phyloP scores from a whole-genome alignment of 1,140 invertebrate genomes.

The Orius insidiosus region DNA sequence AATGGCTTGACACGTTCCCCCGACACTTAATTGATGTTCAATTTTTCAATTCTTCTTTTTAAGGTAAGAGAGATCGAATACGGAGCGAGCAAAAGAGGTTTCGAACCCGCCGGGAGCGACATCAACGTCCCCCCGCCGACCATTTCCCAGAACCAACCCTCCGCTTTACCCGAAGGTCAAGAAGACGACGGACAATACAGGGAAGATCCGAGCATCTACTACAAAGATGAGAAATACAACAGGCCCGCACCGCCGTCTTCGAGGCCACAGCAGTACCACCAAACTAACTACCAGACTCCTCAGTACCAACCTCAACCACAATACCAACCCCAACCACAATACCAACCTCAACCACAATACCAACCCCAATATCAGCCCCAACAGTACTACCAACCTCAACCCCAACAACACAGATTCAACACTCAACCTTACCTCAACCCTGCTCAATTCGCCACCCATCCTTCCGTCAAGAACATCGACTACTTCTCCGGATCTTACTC shows the following conservation, averaged over 20 bases:
- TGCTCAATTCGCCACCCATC: slow-evolving; percentile 33
- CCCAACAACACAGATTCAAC: slow-evolving; percentile 20
- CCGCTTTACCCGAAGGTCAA: slow-evolving; percentile 30
- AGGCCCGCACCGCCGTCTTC: slow-evolving; percentile 21
- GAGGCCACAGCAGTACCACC: slow-evolving; percentile 13
- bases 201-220: slow-evolving; percentile 60
- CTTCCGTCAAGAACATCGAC: slow-evolving; percentile 39
- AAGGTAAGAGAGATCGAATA: slow-evolving; percentile 49
- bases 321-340: slow-evolving; percentile 16
- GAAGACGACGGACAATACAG: slow-evolving; percentile 62
- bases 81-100: slow-evolving; percentile 54
- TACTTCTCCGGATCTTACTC: slow-evolving; percentile 48
- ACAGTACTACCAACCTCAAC: slow-evolving; percentile 25
- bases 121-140: slow-evolving; percentile 66
- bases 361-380: slow-evolving; percentile 25
- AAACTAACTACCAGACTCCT: background rate
- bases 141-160: slow-evolving; percentile 28
- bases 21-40: too few species aligned
- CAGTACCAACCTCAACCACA: slow-evolving; percentile 12
- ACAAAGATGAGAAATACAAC: slow-evolving; percentile 52
- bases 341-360: slow-evolving; percentile 22
- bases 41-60: background rate
- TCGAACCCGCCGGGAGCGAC: slow-evolving; percentile 53
- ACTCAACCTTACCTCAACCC: slow-evolving; percentile 16
- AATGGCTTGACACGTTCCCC: too few species aligned